Conservation (phyloP, 2,797 vertebrate species). For the Enteromius viviparus region DNA sequence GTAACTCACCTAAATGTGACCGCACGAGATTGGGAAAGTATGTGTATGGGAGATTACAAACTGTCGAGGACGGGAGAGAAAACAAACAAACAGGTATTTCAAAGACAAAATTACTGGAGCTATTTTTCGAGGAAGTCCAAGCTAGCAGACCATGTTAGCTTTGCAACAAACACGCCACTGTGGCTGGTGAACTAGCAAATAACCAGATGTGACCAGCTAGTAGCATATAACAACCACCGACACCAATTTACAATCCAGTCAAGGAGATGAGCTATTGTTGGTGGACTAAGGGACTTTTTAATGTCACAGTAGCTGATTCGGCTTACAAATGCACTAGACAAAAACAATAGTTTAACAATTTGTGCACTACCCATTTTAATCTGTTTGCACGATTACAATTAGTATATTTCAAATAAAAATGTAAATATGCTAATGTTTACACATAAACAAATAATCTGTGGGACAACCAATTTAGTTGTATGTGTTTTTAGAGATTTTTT, state of each 20-base stretch:
- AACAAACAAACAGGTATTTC: neutral
- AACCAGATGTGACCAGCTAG: neutral
- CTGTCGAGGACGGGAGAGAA: neutral
- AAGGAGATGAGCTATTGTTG: neutral
- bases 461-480: neutral
- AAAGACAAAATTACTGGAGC: neutral
- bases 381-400: too few species aligned
- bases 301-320: neutral
- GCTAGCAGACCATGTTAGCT: neutral
- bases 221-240: neutral
- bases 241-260: neutral
- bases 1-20: conserved; percentile 58
- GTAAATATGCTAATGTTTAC: neutral
- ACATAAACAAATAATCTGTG: neutral
- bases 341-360: neutral
- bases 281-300: neutral
- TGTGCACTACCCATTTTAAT: too few species aligned
- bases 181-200: neutral
- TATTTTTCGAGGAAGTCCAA: neutral
- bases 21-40: conserved; percentile 41
- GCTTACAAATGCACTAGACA: neutral
- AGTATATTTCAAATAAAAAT: too few species aligned
- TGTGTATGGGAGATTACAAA: neutral
- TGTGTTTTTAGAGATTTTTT: neutral
- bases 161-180: neutral